These are phyloP conservation scores for Poeciliopsis occidentalis DNA, from an alignment of 2,113 vertebrate genomes.

Conservation along the genomic window DNA sequence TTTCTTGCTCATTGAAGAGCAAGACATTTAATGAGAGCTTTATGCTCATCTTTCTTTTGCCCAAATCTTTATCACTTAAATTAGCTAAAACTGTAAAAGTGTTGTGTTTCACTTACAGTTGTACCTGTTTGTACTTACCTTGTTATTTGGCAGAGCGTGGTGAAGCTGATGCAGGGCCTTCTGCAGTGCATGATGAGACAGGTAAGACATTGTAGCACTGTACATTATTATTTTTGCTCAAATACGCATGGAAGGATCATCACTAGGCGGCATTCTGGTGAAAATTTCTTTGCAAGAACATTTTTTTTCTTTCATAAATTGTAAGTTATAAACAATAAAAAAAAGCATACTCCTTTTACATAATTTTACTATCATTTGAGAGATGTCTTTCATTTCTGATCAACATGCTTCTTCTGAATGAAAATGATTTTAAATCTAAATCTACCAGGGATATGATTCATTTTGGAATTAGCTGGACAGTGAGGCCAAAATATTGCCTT, in stretches of 20 bases:
- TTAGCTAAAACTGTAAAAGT: not conserved
- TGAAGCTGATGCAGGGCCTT: constrained; percentile 98
- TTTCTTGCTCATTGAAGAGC: no score
- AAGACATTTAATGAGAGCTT: not conserved
- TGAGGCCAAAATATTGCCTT: no score
- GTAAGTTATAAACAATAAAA: no score
- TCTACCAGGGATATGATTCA: no score
- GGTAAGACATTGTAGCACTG: constrained; percentile 74
- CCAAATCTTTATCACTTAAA: not conserved
- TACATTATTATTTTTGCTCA: not conserved
- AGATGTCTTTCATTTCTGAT: no score
- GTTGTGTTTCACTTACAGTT: not conserved
- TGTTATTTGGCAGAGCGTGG: constrained; percentile 86
- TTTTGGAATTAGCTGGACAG: no score
- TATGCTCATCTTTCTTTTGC: not conserved
- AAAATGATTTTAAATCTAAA: no score
- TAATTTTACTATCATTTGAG: no score
- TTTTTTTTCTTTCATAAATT: no score
- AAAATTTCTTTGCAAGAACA: not conserved
- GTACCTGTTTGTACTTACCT: not conserved
- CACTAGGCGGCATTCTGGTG: not conserved
- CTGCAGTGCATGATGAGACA: constrained; percentile 99
- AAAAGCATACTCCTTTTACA: no score
- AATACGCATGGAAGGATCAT: not conserved
- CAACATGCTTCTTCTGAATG: no score